Evolutionary conservation across 2,113 vertebrate species (phyloP).

Genomic region (Chaetodon trifascialis): DNA sequence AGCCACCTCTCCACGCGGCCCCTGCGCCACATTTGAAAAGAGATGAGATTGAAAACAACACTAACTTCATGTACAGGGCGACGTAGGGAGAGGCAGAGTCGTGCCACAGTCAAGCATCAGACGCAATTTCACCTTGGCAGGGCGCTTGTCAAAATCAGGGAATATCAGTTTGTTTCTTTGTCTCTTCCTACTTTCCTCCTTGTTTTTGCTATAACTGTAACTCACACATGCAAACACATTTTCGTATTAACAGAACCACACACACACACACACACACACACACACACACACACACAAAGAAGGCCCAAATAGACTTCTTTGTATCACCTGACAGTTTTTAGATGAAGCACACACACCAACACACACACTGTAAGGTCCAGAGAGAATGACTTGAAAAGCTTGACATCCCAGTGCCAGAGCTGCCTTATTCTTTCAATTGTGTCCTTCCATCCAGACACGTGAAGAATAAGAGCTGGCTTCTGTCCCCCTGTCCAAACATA

Average conservation of each 20-base stretch:
- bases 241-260: slow-evolving; percentile 24
- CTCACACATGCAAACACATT: slow-evolving; percentile 62
- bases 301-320: slow-evolving; percentile 46
- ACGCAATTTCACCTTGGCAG: slow-evolving; percentile 83
- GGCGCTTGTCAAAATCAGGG: slow-evolving; percentile 83
- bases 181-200: slow-evolving; percentile 47
- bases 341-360: slow-evolving; percentile 17
- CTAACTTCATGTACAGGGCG: slow-evolving; percentile 81
- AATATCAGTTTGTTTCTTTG: slow-evolving; percentile 78
- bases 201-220: slow-evolving; percentile 71
- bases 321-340: slow-evolving; percentile 44
- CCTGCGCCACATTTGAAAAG: slow-evolving; percentile 82
- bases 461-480: slow-evolving; percentile 56
- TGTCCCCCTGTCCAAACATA: slow-evolving; percentile 27
- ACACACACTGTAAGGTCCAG: slow-evolving; percentile 43
- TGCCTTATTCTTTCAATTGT: slow-evolving; percentile 44
- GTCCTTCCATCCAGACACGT: slow-evolving; percentile 40
- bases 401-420: slow-evolving; percentile 38
- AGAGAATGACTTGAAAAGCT: slow-evolving; percentile 54
- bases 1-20: slow-evolving; percentile 80
- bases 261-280: slow-evolving; percentile 31
- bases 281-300: slow-evolving; percentile 30
- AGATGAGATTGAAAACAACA: slow-evolving; percentile 87
- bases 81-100: slow-evolving; percentile 56
- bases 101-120: slow-evolving; percentile 75